phyloP scores from a whole-genome alignment of 2,113 vertebrate species.

The Oreochromis niloticus region DNA sequence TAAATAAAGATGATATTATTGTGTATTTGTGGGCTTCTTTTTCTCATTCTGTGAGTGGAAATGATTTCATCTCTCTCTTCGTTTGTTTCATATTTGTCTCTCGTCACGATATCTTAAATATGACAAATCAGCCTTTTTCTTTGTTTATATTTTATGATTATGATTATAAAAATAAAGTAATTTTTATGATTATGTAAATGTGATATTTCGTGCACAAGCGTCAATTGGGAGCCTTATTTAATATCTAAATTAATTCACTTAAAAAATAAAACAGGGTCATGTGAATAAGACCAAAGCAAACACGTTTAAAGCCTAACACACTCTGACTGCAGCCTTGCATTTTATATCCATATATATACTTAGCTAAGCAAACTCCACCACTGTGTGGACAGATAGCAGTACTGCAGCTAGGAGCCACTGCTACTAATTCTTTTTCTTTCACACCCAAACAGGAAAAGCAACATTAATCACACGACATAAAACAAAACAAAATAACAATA shows the following conservation, averaged over 20 bases:
- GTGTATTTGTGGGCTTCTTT: background rate
- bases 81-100: background rate
- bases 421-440: background rate
- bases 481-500: background rate
- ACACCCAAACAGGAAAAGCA: background rate
- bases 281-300: background rate
- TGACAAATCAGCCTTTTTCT: background rate
- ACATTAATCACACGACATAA: background rate
- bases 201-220: background rate
- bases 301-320: background rate
- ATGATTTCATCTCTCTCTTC: background rate
- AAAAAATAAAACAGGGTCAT: background rate
- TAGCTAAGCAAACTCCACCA: background rate
- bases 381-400: background rate
- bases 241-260: background rate
- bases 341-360: background rate
- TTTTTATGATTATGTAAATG: background rate
- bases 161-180: background rate
- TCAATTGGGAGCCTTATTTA: background rate
- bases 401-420: background rate
- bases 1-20: conserved; percentile 60
- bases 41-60: background rate
- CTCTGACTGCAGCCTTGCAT: background rate
- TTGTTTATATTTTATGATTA: background rate
- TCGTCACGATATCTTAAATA: background rate